A percentile compares a stretch with the other conserved stretches of the same genome.
Evolutionary conservation across 2,113 vertebrate species (phyloP).

Genomic region (Odontesthes bonariensis): DNA sequence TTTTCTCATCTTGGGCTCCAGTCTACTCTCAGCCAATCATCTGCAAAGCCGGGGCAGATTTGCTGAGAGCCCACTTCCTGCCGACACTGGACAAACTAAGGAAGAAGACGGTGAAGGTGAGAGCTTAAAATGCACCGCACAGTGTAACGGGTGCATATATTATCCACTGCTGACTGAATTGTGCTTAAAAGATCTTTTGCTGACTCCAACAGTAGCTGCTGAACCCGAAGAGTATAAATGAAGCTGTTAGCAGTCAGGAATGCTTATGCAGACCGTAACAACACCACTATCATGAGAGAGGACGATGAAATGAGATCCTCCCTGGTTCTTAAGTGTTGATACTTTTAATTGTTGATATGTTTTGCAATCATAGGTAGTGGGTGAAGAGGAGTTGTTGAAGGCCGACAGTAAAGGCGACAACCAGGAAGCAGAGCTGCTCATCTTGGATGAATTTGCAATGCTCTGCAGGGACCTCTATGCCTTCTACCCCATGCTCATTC

Average conservation of each 20-base stretch:
- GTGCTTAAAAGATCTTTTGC: background rate
- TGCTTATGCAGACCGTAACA: background rate
- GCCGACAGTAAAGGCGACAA: conserved; percentile 91
- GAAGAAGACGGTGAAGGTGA: conserved; percentile 93
- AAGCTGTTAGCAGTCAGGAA: background rate
- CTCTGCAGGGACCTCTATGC: conserved; percentile 96
- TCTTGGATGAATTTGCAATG: conserved; percentile 95
- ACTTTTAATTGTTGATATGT: conserved; percentile 25
- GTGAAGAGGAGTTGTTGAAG: conserved; percentile 93
- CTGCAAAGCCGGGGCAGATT: conserved; percentile 92
- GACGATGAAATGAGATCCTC: background rate
- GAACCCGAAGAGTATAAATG: background rate
- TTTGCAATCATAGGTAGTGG: conserved; percentile 78
- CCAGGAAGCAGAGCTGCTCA: conserved; percentile 94
- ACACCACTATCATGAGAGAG: background rate
- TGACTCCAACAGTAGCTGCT: conserved; percentile 19
- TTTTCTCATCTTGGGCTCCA: conserved; percentile 59
- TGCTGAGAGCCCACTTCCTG: conserved; percentile 93
- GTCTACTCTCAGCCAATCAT: conserved; percentile 98
- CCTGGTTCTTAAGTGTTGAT: background rate
- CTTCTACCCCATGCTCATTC: conserved; percentile 98
- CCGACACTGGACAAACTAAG: conserved; percentile 95
- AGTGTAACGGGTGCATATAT: background rate
- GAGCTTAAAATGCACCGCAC: conserved; percentile 6
- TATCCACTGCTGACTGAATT: background rate